Base-by-base conservation (phyloP, 2,797 vertebrate species). In the Taeniopygia guttata region DNA sequence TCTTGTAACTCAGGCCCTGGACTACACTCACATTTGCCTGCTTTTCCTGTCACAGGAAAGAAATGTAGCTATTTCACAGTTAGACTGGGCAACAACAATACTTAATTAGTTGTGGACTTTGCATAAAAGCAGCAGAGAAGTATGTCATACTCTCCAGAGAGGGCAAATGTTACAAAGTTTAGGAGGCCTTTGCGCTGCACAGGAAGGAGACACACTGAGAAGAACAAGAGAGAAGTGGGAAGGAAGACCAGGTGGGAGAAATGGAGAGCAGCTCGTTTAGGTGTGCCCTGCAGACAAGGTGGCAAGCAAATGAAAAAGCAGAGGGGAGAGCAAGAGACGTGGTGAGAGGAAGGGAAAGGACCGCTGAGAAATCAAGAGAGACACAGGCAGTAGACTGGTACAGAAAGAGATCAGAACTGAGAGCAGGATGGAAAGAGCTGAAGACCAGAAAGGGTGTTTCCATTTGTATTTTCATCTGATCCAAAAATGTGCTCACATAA, bases 401-500 rank as follows among this genome's bases (percentile, higher is more conserved):
- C 20, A 25, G 45, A 88, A 29, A 16, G 13, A 91, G 59, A 93
- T 92, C 62, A 94, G 82, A 91, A 82, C 16, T 3, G 18, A 58
- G 84, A 91, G 74, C 63, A 46, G 69, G 55, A 92, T 27, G 5
- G 70, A 52, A 60, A 21, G 17, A 94, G 29, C 9, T n/a, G 68
- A 87, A 94, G 67, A 89, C 74, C 74, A 94, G 74, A 96, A 94
- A 87, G 15, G 45, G 83, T 77, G 59, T 82, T 94, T 77, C 93
- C 83, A 81, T 88, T 87, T 89, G 56, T 91, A 93, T 90, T 94
- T 95, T 90, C 51, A 94, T 88, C 93, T 96, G 89, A 93, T 94
- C 77, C 38, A 88, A 92, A 94, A 93, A 93, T 90, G 40, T 82
- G 42, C 77, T 93, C 78, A 54, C 42, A 52, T 74, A 52, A 88